Base-by-base conservation (phyloP, 2,797 vertebrate species). In the Schizopygopsis malacanthus region DNA sequence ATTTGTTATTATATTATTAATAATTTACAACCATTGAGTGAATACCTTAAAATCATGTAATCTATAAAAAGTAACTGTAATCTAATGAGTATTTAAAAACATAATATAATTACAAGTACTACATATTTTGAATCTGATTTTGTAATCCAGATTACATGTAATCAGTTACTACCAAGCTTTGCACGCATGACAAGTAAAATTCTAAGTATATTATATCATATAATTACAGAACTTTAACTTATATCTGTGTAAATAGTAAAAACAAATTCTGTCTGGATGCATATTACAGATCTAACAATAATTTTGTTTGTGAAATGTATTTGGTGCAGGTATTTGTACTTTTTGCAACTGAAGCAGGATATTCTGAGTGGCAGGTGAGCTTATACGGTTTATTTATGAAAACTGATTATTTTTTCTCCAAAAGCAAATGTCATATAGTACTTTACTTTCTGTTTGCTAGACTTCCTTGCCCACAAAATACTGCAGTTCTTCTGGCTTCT, bases 311-410 rank as follows among this genome's bases (percentile, higher is more conserved):
- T 69, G 37, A 61, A n/a, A 11, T 69, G 9, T 3, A 7, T 33
- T 33, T 71, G 71, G n/a, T 54, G 65, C 94, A 99, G 98, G 95
- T 99, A 99, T 95, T 97, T 98, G 90, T 99, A 97, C 93, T 99
- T 98, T 94, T 96, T 99, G 91, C 98, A 99, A 94, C 96, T 99
- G 92, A 99, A 98, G 88, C 98, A 99, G 95, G 98, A 99, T 92
- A 94, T 99, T 93, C 93, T 98, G 90, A 97, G 94, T 92, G 98
- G 97, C 95, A 98, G 98, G 98, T 99, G 91, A 93, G 94, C n/a
- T 1, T 59, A n/a, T 63, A 0, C 0, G 4, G 22, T 39, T 18
- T 63, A 4, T 61, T 61, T 61, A 61, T 28, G 25, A 28, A 28
- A 28, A 28, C 25, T 28, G 25, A 41, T 28, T 28, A 1, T 28